Base-by-base conservation (phyloP, 2,113 vertebrate genomes). In the Promerops cafer region DNA sequence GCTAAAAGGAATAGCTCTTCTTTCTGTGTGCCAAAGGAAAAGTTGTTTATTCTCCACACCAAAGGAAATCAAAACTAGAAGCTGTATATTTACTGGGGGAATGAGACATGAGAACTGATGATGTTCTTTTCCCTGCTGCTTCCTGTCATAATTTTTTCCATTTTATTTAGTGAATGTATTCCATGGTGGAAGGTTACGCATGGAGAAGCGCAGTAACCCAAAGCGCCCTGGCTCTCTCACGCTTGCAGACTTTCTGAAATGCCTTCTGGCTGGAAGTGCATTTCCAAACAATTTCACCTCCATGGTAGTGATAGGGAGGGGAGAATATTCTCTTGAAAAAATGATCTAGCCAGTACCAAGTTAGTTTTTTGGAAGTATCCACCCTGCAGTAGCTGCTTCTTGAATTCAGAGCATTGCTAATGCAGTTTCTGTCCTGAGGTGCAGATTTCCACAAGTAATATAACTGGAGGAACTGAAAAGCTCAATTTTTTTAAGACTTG, bases 31-130 rank as follows among this genome's bases (percentile, higher is more conserved):
- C 44, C 37, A 53, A 77, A 86, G 47, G 71, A 66, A 87, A 92
- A 30, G 24, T n/a, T 94, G 39, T 90, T 93, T 92, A 53, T 90
- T 75, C 65, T 90, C 57, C 4, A 0, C 69, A 60, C 44, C 31
- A 35, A 74, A 93, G 52, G 69, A 95, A 92, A 93, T 89, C 68
- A 83, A 90, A 97, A 90, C 47, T 80, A 90, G 68, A 92, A 83
- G 64, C 71, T 4, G 0, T 71, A 19, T 77, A 56, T 74, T 94
- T 86, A 80, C 53, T 56, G 56, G 39, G 15, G 14, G 22, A 56
- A 53, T 60, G 57, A 87, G 80, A 83, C 77, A 50, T 28, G 47
- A 78, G 83, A 83, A 61, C 45, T 69, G 70, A 64, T 40, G 53
- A 40, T 86, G 18, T 44, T 75, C 27, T 80, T 77, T 92, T 63